Evolutionary conservation across 2,797 vertebrate genomes (phyloP).

Genomic region (Petrocephalus schoutedeni): DNA sequence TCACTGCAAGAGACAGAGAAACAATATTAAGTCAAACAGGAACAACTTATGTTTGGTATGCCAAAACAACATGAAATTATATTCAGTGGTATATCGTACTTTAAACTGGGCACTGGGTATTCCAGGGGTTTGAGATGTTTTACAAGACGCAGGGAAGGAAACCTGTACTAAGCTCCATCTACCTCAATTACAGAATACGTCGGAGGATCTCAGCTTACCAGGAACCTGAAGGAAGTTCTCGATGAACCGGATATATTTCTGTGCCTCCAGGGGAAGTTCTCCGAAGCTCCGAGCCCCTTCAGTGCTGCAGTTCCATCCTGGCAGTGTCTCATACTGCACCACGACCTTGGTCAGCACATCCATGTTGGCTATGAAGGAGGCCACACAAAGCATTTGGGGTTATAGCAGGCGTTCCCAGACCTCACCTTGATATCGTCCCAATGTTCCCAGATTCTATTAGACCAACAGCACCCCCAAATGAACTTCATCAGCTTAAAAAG

Average conservation of each 20-base stretch:
- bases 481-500: background rate
- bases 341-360: conserved; percentile 64
- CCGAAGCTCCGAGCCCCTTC: conserved; percentile 61
- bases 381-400: background rate
- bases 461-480: background rate
- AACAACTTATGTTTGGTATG: background rate
- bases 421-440: background rate
- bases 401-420: background rate
- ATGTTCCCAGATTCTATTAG: background rate
- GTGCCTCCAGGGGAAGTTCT: conserved; percentile 64
- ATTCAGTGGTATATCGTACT: background rate
- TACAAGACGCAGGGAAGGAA: background rate
- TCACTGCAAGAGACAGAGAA: conserved; percentile 57
- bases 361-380: conserved; percentile 63
- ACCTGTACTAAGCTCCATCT: background rate
- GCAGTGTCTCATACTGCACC: conserved; percentile 65
- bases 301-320: conserved; percentile 69
- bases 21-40: background rate
- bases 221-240: conserved; percentile 70
- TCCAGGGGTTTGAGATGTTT: background rate
- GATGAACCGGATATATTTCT: conserved; percentile 66
- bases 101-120: background rate
- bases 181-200: background rate
- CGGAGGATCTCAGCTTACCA: conserved; percentile 46
- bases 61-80: background rate